Base-by-base conservation (phyloP, 2,888 invertebrate species). In the Glyphotaelius pellucidus region DNA sequence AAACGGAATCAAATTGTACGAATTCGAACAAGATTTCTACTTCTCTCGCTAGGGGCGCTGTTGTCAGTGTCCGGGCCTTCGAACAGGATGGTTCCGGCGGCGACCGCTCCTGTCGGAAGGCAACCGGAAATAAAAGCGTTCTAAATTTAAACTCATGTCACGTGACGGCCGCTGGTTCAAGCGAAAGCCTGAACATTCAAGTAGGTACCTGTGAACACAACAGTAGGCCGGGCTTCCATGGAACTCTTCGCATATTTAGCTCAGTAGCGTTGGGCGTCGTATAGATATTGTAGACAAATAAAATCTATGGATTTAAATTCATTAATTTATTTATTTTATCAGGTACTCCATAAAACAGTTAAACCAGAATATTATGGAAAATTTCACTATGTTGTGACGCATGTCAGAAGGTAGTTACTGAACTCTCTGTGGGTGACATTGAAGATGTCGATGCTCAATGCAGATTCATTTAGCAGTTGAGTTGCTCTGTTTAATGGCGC, bases 141-240 rank as follows among this genome's bases (percentile, higher is more conserved):
- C 91, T 90, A 89, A 88, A 90, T 91, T 89, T 87, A 91, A 91
- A 91, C 90, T 32, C 91, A 52, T 47, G 52, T 91, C 89, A 91
- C 91, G 91, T 91, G 91, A 91, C 90, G 31, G 79, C 42, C n/a
- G 85, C 87, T 35, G 32, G 86, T 91, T 89, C 85, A 91, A 81
- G 67, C 67, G 67, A 67, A 67, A 67, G 67, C 67, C 67, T 67
- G 67, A 67, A 67, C 67, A n/a, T 67, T 67, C 25, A n/a, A 67
- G 67, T 67, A 67, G 25, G 25, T 67, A 67, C 67, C 67, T 67
- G 15, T 67, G 7, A n/a, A 67, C 67, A n/a, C 67, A n/a, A 67
- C 67, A n/a, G 67, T 67, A 67, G 81, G 81, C 84, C 30, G 89
- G 89, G 91, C 89, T n/a, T 5, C 88, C 52, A 81, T 52, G 19